Evolutionary conservation across 2,113 vertebrate species (phyloP), one percentile per base, ranked within the genome.

Genomic region (Morone saxatilis): DNA sequence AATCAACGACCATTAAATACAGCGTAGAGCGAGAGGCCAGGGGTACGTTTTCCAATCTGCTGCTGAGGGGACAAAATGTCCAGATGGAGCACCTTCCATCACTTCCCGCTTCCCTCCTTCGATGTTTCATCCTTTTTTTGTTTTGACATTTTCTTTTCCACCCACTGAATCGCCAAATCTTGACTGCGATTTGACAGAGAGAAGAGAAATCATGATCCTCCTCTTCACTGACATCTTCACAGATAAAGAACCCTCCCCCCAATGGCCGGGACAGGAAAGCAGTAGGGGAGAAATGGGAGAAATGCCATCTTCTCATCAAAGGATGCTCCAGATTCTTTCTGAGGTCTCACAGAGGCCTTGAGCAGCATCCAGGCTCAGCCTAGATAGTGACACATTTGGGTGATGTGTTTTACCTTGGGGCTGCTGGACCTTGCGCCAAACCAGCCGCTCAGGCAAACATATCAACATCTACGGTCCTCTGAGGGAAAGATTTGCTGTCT

Each of bases 391-490:
- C 88, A 94, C 90, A 93, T 93, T 88, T 69, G 82, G 87, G 80
- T 93, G 89, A 93, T 86, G 88, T 62, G 88, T 88, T 86, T 74
- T 86, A 92, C 90, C 90, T 85, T 68, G 82, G 69, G 89, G 90
- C 77, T 76, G 69, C 74, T 63, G 85, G 89, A 86, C 90, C 65
- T 86, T 71, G 75, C 22, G 36, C 84, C 62, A 78, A 62, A 88
- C 50, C 62, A 79, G 85, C 74, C 57, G n/a, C 76, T 85, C 40
- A 1, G 57, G 70, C 74, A 85, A 74, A 76, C 67, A 57, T 47
- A 62, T 74, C 78, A 63, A 72, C 84, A 81, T 76, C 77, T 25
- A 62, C 70, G 61, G 38, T 74, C 74, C 80, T 85, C 67, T 25
- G 57, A 65, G 85, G 59, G 45, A 71, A 40, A 67, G 74, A 63